Evolutionary conservation across 1,140 invertebrate genomes (phyloP).

Genomic region (Portunus trituberculatus): DNA sequence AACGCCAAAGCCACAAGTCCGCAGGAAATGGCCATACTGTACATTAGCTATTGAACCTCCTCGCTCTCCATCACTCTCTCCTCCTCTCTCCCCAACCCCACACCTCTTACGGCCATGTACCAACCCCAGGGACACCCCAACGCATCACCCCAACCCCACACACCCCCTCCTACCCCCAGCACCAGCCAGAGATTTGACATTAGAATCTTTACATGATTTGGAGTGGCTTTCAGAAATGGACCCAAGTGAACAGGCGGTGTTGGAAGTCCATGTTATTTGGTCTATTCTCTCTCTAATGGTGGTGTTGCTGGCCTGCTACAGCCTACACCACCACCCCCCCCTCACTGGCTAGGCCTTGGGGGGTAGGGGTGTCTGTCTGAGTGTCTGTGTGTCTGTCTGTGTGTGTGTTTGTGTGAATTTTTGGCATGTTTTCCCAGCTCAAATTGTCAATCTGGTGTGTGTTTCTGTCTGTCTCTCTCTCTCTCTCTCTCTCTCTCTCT

Average conservation of each 20-base stretch:
- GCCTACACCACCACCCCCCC: slow-evolving; percentile 68
- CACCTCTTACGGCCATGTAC: slow-evolving; percentile 73
- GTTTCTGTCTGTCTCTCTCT: background rate
- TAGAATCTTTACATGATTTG: slow-evolving; percentile 76
- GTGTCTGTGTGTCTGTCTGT: too few species aligned
- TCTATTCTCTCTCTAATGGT: slow-evolving; percentile 77
- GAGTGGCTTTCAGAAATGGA: slow-evolving; percentile 77
- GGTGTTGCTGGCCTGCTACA: slow-evolving; percentile 73
- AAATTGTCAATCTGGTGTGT: too few species aligned
- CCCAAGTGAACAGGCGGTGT: slow-evolving; percentile 72
- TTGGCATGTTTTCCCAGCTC: too few species aligned
- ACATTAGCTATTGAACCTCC: background rate
- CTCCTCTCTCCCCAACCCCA: slow-evolving; percentile 56
- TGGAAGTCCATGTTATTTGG: slow-evolving; percentile 77
- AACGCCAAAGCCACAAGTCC: too few species aligned
- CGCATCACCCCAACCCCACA: slow-evolving; percentile 72
- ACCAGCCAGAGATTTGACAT: slow-evolving; percentile 72
- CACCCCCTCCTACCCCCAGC: slow-evolving; percentile 37
- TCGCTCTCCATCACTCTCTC: slow-evolving; percentile 43
- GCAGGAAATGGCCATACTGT: background rate
- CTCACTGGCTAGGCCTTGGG: slow-evolving; percentile 28
- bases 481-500: background rate
- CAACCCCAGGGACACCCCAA: slow-evolving; percentile 77
- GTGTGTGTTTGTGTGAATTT: background rate
- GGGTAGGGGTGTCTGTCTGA: background rate